Base-by-base conservation (phyloP, 1,140 invertebrate genomes). In the Drosophila fuyamai region DNA sequence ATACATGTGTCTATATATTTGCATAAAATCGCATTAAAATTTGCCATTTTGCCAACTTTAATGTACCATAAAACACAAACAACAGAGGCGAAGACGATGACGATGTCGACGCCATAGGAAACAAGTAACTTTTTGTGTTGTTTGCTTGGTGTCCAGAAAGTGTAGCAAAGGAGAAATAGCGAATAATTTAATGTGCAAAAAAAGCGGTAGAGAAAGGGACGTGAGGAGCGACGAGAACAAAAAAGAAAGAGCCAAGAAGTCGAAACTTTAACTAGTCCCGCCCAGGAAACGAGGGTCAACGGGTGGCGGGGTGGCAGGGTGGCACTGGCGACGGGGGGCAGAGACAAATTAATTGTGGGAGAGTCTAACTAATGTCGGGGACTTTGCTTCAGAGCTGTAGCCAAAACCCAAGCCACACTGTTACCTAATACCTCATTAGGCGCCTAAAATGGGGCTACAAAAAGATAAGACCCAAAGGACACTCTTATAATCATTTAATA, bases 21-120 rank as follows among this genome's bases (percentile, higher is more conserved):
- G 83, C 83, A 86, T 86, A 86, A 86, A 86, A 86, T 83, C 66
- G 83, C 83, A 86, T 86, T 86, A 88, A 86, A 86, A 86, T 77
- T 88, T 88, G 83, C 83, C 83, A 83, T 86, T 86, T 79, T 73
- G 79, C 79, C 83, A 89, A 86, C 83, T 88, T 89, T 79, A 88
- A 89, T 88, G 83, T 88, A 79, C 83, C 84, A 88, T 88, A 88
- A 88, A 89, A 80, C 71, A 65, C 76, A 50, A 58, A 65, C 60
- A 53, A 76, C 53, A 57, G 67, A 36, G 41, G 23, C 65, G 43
- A 57, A 57, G 66, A 70, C 66, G 66, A 55, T 68, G 59, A 12
- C 47, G 56, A 46, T 23, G 59, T 27, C 68, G 61, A 60, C 47
- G 57, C 70, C 65, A 78, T 61, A 68, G 68, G 56, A 79, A 79